A percentile compares a stretch with the other conserved stretches of the same genome.
phyloP scores from a whole-genome alignment of 2,888 invertebrate species.

The Scaptomyza tumidula region DNA sequence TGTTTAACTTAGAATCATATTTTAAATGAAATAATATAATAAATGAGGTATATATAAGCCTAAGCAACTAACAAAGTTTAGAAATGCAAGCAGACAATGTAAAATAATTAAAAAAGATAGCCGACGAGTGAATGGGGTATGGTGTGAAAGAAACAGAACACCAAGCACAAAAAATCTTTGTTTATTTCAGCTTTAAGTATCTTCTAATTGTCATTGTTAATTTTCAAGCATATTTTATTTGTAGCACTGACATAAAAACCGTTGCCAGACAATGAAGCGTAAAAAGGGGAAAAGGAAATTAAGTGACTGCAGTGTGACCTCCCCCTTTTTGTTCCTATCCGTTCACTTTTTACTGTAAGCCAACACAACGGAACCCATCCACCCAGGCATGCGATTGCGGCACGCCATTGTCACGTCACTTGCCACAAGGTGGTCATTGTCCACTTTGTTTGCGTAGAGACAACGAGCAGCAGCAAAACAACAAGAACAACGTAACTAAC shows the following conservation, averaged over 20 bases:
- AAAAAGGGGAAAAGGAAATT: conserved; percentile 66
- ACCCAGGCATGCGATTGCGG: conserved; percentile 19
- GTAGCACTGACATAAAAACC: conserved; percentile 30
- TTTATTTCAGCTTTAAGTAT: conserved; percentile 54
- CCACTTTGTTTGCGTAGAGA: conserved; percentile 58
- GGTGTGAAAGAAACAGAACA: neutral
- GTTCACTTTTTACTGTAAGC: neutral
- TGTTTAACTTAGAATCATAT: too few species aligned
- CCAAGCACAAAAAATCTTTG: conserved; percentile 41
- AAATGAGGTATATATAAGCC: neutral
- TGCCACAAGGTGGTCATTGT: conserved; percentile 63
- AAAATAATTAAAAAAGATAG: conserved; percentile 12
- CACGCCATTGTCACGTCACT: conserved; percentile 67
- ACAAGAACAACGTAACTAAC: conserved; percentile 8
- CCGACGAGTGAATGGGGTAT: neutral
- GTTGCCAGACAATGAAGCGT: conserved; percentile 63
- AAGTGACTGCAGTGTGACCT: conserved; percentile 56
- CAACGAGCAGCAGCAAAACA: conserved; percentile 26
- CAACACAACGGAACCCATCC: neutral
- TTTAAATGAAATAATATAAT: too few species aligned
- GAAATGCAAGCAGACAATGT: conserved; percentile 20
- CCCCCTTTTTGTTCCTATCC: neutral
- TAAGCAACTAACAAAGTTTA: conserved; percentile 3
- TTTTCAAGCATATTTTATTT: conserved; percentile 59
- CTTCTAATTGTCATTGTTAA: conserved; percentile 70